These are phyloP conservation scores for Tinea pellionella DNA, from an alignment of 2,888 invertebrate species.

Conservation along the genomic window DNA sequence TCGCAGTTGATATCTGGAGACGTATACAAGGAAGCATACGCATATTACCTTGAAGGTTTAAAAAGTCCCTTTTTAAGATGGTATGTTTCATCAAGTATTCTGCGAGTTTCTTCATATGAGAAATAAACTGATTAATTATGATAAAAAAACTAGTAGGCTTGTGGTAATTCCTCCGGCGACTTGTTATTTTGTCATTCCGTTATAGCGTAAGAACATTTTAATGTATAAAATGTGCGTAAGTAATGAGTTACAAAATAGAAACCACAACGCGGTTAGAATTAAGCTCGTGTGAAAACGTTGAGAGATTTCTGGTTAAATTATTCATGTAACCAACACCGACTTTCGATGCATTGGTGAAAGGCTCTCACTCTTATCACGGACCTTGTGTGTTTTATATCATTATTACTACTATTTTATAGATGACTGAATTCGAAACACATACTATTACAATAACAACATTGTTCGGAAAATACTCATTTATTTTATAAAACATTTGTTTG, in stretches of 20 bases:
- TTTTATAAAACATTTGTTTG: too few species aligned
- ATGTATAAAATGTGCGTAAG: slow-evolving; percentile 10
- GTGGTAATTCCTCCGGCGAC: background rate
- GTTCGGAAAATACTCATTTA: too few species aligned
- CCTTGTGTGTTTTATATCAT: slow-evolving; percentile 3
- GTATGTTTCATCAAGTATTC: background rate
- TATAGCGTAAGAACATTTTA: slow-evolving; percentile 6
- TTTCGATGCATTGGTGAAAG: slow-evolving; percentile 62
- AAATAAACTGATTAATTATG: background rate
- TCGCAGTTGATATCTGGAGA: background rate
- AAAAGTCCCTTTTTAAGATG: slow-evolving; percentile 8
- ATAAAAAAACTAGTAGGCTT: background rate
- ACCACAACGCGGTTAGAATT: slow-evolving; percentile 29
- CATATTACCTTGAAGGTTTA: background rate
- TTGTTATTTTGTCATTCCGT: slow-evolving; percentile 6
- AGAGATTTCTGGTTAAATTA: slow-evolving; percentile 69
- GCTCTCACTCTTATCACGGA: slow-evolving; percentile 60
- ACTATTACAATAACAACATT: background rate
- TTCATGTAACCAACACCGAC: slow-evolving; percentile 49
- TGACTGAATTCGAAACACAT: background rate
- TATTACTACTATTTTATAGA: slow-evolving; percentile 1
- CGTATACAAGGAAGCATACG: background rate
- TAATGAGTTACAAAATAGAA: slow-evolving; percentile 12
- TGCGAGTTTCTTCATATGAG: background rate
- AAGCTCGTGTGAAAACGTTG: slow-evolving; percentile 65